Percentiles rank a stretch among this genome's conserved stretches.
These are phyloP conservation scores for Siniperca chuatsi DNA, from an alignment of 2,113 vertebrate genomes.

Conservation along the genomic window DNA sequence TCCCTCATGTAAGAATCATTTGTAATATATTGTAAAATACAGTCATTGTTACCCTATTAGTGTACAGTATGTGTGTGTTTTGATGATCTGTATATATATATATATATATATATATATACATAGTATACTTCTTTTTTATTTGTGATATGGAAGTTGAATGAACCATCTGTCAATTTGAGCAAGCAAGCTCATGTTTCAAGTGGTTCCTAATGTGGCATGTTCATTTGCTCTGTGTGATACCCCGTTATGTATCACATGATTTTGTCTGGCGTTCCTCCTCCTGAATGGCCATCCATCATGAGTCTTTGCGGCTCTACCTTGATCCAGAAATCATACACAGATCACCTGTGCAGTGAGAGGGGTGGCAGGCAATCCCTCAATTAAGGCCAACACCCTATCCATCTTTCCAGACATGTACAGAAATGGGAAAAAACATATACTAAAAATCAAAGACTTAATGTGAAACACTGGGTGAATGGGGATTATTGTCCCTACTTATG, in stretches of 20 bases:
- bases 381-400: constrained; percentile 58
- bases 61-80: neutral
- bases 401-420: constrained; percentile 56
- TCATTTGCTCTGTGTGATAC: neutral
- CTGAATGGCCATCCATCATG: constrained; percentile 69
- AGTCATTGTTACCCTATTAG: neutral
- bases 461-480: neutral
- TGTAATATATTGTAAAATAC: constrained; percentile 11
- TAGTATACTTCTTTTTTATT: neutral
- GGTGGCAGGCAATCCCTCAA: constrained; percentile 68
- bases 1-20: constrained; percentile 6
- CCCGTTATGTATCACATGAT: constrained; percentile 44
- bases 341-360: constrained; percentile 68
- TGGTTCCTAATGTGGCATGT: constrained; percentile 5
- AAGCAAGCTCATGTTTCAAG: constrained; percentile 1
- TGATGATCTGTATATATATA: neutral
- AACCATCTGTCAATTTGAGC: constrained; percentile 13
- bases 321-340: constrained; percentile 73
- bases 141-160: constrained; percentile 1
- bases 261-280: constrained; percentile 40
- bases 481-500: neutral
- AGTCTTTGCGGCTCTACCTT: constrained; percentile 48
- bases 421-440: neutral
- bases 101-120: too few relatives aligned
- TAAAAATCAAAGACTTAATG: neutral